Base-by-base conservation (phyloP, 2,888 invertebrate genomes). In the Nemoura dubitans region DNA sequence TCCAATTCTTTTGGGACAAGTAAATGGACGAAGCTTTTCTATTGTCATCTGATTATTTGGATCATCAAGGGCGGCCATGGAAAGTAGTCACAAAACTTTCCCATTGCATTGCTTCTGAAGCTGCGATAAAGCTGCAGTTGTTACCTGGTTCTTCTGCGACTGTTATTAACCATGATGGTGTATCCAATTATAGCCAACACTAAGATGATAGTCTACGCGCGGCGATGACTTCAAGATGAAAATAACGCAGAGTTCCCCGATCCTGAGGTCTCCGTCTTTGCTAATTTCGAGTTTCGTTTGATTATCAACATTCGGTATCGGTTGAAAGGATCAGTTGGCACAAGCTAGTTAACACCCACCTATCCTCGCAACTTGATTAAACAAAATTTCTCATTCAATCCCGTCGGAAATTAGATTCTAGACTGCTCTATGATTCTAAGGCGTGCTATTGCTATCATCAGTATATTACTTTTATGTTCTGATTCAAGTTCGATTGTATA, bases 291-390 rank as follows among this genome's bases (percentile, higher is more conserved):
- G 59, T 59, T 59, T 59, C 59, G 59, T 59, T 7, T 59, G 16
- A 59, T 59, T 21, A 59, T 59, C 59, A 59, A 59, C 3, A 59
- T 59, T 1, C 14, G 3, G 59, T 59, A 59, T 59, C 36, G 59
- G 59, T 59, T 59, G 59, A 59, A 59, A 3, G 59, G 59, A 59
- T 59, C 59, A 59, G 59, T 59, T 59, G 59, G 59, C 59, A 59
- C 59, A 21, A 59, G 59, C n/a, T n/a, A 21, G 14, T 59, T 59
- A 59, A 59, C 59, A 59, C 21, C 59, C 2, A 59, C 59, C 16
- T 59, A 59, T 59, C 21, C 59, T 59, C 59, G 3, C 59, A 10
- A 59, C 2, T 21, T 59, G 1, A 21, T 7, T 14, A 1, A 59
- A 59, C 59, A 59, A 59, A 1, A 59, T 59, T 59, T 59, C 59